Conservation (phyloP, 2,888 invertebrate genomes). For the Sinohyriopsis cumingii region DNA sequence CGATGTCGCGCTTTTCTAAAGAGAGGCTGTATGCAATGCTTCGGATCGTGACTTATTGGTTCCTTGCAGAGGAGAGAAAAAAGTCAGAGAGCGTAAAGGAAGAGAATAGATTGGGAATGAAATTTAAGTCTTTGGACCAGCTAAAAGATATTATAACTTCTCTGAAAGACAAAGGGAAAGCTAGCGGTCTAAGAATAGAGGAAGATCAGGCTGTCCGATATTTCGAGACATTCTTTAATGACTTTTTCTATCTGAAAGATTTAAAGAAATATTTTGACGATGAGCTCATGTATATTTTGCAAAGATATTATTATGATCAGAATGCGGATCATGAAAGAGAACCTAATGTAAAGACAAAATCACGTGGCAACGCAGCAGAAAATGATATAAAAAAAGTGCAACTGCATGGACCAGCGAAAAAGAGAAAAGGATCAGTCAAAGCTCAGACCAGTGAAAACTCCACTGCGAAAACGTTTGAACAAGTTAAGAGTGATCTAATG, state of each 20-base stretch:
- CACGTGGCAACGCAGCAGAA: slow-evolving; percentile 15
- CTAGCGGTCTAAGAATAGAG: slow-evolving; percentile 28
- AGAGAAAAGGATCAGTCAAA: not conserved
- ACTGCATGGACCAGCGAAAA: slow-evolving; percentile 5
- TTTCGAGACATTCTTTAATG: slow-evolving; percentile 57
- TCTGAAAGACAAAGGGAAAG: slow-evolving; percentile 25
- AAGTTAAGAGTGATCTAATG: slow-evolving; percentile 50
- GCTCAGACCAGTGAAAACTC: slow-evolving; percentile 1
- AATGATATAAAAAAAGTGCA: slow-evolving; percentile 16
- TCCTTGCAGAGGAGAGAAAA: slow-evolving; percentile 15
- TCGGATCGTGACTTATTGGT: slow-evolving; percentile 33
- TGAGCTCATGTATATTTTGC: slow-evolving; percentile 54
- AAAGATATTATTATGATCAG: slow-evolving; percentile 58
- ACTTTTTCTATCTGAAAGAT: slow-evolving; percentile 51
- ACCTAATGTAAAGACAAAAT: not conserved
- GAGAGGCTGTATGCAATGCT: slow-evolving; percentile 52
- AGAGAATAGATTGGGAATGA: slow-evolving; percentile 18
- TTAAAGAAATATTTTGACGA: slow-evolving; percentile 62
- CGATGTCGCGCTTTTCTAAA: slow-evolving; percentile 58
- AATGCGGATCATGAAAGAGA: slow-evolving; percentile 16
- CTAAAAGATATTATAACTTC: slow-evolving; percentile 29
- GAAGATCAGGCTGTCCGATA: slow-evolving; percentile 43
- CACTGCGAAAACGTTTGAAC: slow-evolving; percentile 28
- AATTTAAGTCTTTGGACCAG: slow-evolving; percentile 40
- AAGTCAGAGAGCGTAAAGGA: slow-evolving; percentile 1